phyloP scores from a whole-genome alignment of 2,888 invertebrate genomes.

The Noctuana brunneofusca region DNA sequence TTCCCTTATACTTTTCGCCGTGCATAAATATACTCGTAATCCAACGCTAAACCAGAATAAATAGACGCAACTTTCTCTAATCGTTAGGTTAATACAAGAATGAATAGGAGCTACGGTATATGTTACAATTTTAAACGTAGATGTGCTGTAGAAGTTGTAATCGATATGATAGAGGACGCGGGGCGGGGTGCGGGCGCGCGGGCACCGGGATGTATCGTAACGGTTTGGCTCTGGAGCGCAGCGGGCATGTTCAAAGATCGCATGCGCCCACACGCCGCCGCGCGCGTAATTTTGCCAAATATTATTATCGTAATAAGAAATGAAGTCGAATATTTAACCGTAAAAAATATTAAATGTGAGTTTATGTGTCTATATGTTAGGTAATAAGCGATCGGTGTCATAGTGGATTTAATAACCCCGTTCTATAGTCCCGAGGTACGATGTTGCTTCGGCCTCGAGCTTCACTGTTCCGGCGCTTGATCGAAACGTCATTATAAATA shows the following conservation, averaged over 20 bases:
- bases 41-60: constrained; percentile 22
- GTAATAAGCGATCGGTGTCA: constrained; percentile 30
- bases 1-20: constrained; percentile 23
- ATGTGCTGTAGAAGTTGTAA: constrained; percentile 26
- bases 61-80: constrained; percentile 33
- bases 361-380: constrained; percentile 33
- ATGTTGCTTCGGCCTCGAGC: constrained; percentile 17
- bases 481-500: constrained; percentile 31
- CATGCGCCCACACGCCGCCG: constrained; percentile 19
- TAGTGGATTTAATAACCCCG: constrained; percentile 17
- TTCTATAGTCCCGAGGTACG: constrained; percentile 22
- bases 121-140: constrained; percentile 26
- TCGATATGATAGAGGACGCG: constrained; percentile 9
- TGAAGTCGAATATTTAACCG: constrained; percentile 20
- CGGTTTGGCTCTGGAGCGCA: constrained; percentile 14
- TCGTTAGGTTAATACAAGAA: constrained; percentile 23
- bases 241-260: constrained; percentile 30
- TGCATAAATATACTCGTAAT: constrained; percentile 8
- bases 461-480: constrained; percentile 27
- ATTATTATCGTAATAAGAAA: constrained; percentile 24
- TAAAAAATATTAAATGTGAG: constrained; percentile 18
- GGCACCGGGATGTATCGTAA: constrained; percentile 31
- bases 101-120: constrained; percentile 17
- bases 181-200: constrained; percentile 21
- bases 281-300: constrained; percentile 28